Base-by-base conservation (phyloP, 2,888 invertebrate genomes). In the Parascotia fuliginaria region DNA sequence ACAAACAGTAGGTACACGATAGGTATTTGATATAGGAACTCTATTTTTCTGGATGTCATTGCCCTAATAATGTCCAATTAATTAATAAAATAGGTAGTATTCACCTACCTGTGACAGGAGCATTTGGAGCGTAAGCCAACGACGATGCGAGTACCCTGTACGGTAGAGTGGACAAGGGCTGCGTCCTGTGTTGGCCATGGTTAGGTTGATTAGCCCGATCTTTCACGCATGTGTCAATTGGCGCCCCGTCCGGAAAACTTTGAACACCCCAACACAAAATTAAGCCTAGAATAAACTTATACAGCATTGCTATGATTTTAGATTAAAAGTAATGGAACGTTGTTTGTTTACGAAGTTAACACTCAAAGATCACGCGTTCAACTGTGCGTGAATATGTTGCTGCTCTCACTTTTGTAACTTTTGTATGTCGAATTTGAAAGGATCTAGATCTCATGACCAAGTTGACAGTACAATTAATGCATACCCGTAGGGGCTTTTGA, bases 161-260 rank as follows among this genome's bases (percentile, higher is more conserved):
- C 4, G 96, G 96, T 65, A 94, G 93, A 0, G 93, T 93, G 9
- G 93, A 85, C 19, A 92, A 75, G 0, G 95, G 92, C 74, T 96
- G 95, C 0, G 96, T 91, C 54, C 95, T 88, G 6, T 95, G 94
- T 69, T 95, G 94, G 1, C 96, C 95, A 67, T 96, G 96, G 79
- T 96, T 95, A 0, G 96, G 96, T 73, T 94, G 94, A 83, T 96
- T 96, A 1, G 95, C 94, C 33, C 95, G 92, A 16, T 94, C 93
- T 78, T 96, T 96, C 2, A 96, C 96, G 77, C 96, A 96, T 24
- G 96, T 94, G 75, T 96, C 96, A 19, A 96, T 94, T 0, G 96
- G 96, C 1, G 96, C 96, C 1, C 96, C 96, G 70, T 96, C 96
- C n/a, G 96, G 96, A 76, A 96, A 96, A 55, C 93, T 93, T 38